Evolutionary conservation across 1,140 invertebrate genomes (phyloP), one percentile per base, ranked within the genome.

Genomic region (Chrysoperla carnea): DNA sequence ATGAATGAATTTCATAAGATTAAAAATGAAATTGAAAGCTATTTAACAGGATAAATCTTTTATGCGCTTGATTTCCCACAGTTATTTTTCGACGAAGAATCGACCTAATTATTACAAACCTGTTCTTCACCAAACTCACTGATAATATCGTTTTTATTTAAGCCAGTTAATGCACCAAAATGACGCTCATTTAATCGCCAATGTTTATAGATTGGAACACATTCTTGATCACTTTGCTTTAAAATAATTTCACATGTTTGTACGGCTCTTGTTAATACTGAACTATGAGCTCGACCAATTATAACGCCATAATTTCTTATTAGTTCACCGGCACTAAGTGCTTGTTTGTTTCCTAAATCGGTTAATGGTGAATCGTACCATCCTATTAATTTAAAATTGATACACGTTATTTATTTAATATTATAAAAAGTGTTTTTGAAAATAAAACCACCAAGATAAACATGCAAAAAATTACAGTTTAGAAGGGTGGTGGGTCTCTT

Each of bases 171-270:
- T 40, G 67, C 73, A 8, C 80, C 80, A 53, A 83, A 83, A 56
- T 83, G 79, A 28, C 81, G 60, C 49, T 84, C 81, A 53, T 81
- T 81, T 2, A 84, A 59, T 36, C 76, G 61, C 78, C 79, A 84
- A 29, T 73, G 69, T 48, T 68, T 63, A 6, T 61, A 44, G 5
- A 75, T 62, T 0, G 72, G 64, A 28, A 82, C 56, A 57, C 69
- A 67, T 36, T 63, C 59, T 45, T 74, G 66, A 23, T 66, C 68
- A 33, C 77, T 55, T 45, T 70, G 67, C 42, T 72, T 58, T 39
- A 81, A 62, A 39, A 83, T 70, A 8, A 64, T 49, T n/a, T 67
- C 65, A 29, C 81, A 53, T 0, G 78, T 79, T 46, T 75, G 65
- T 29, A 75, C 63, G 2, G 79, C 78, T 46, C 81, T 57, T 35